These are phyloP conservation scores for Amaurobius ferox DNA, from an alignment of 2,888 invertebrate species.

Conservation along the genomic window DNA sequence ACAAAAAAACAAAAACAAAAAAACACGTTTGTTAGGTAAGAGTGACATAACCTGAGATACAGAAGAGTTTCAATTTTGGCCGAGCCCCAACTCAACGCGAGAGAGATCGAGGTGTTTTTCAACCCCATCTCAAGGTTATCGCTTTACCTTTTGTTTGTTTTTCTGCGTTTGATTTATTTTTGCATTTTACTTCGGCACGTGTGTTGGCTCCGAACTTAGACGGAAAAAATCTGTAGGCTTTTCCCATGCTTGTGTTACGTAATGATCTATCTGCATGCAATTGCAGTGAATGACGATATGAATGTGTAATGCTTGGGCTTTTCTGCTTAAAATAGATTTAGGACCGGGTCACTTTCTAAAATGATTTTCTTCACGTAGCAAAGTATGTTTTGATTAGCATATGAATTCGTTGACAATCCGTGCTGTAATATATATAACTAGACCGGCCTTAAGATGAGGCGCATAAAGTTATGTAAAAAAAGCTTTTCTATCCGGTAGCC, in stretches of 20 bases:
- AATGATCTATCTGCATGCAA: too few species aligned
- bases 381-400: too few species aligned
- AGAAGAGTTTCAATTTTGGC: conserved; percentile 1
- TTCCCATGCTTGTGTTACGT: conserved; percentile 1
- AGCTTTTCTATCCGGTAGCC: too few species aligned
- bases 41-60: conserved; percentile 8
- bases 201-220: conserved; percentile 44
- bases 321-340: too few species aligned
- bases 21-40: background rate
- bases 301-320: too few species aligned
- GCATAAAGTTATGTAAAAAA: too few species aligned
- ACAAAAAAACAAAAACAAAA: background rate
- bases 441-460: too few species aligned
- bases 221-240: background rate
- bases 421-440: too few species aligned
- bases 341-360: too few species aligned
- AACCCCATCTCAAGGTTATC: conserved; percentile 18
- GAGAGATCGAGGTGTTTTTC: background rate
- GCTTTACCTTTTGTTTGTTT: conserved; percentile 16
- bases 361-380: too few species aligned
- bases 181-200: conserved; percentile 55
- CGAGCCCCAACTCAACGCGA: background rate
- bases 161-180: conserved; percentile 17
- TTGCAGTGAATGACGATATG: too few species aligned
- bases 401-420: too few species aligned